Percentiles rank a stretch among this genome's conserved stretches.
phyloP scores from a whole-genome alignment of 2,797 vertebrate species.

The Gambelia wislizenii region DNA sequence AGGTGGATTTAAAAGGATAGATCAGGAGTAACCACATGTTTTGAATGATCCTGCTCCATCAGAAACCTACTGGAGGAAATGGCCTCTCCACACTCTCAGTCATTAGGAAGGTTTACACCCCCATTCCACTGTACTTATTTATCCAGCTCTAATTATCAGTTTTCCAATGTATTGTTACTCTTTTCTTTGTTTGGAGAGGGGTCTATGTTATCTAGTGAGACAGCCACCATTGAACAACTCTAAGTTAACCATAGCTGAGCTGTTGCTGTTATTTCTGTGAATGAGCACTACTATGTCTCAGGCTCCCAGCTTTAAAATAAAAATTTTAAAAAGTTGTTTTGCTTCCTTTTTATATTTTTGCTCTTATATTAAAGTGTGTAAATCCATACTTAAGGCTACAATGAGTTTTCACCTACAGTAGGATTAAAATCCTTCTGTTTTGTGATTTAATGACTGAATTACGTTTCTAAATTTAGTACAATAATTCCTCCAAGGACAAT shows the following conservation, averaged over 20 bases:
- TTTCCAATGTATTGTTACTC: background rate
- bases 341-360: background rate
- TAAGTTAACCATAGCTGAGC: background rate
- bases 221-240: background rate
- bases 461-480: slow-evolving; percentile 60
- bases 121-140: background rate
- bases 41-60: background rate
- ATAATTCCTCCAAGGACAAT: slow-evolving; percentile 47
- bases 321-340: background rate
- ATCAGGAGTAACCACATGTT: no score
- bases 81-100: background rate
- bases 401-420: slow-evolving; percentile 45
- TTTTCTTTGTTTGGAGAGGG: background rate
- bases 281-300: background rate
- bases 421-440: slow-evolving; percentile 35
- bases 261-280: background rate
- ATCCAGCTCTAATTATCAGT: background rate
- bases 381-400: slow-evolving; percentile 26
- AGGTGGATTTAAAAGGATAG: no score
- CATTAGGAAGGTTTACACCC: background rate
- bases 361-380: background rate
- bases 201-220: background rate
- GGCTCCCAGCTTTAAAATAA: background rate
- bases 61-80: background rate
- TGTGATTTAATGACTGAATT: slow-evolving; percentile 62